These are phyloP conservation scores for Myocastor coypus DNA, from an alignment of 2,113 vertebrate species.

Conservation along the genomic window DNA sequence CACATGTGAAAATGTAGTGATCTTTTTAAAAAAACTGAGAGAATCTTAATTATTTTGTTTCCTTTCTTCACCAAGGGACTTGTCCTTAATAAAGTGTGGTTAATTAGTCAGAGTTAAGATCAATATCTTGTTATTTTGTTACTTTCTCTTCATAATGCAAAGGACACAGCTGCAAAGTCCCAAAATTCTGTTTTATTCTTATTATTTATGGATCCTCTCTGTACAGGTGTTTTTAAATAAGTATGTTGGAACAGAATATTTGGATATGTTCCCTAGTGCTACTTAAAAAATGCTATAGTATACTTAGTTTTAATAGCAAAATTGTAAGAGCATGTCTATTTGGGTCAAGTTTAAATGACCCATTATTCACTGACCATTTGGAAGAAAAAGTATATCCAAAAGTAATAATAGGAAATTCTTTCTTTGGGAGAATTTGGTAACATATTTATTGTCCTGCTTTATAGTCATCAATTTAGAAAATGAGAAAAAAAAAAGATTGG, in stretches of 20 bases:
- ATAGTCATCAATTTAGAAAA: slow-evolving; percentile 1
- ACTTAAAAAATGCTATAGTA: slow-evolving; percentile 27
- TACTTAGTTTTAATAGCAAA: slow-evolving; percentile 55
- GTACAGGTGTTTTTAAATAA: background rate
- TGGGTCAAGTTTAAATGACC: slow-evolving; percentile 13
- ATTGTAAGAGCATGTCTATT: background rate
- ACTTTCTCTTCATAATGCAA: slow-evolving; percentile 28
- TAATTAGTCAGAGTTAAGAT: slow-evolving; percentile 63
- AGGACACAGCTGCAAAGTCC: background rate
- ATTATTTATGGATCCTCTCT: slow-evolving; percentile 29
- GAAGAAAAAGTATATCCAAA: slow-evolving; percentile 7
- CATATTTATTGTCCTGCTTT: slow-evolving; percentile 20
- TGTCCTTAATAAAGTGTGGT: background rate
- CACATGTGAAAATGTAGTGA: background rate
- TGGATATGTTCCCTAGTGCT: background rate
- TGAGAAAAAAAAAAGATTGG: background rate
- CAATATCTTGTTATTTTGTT: slow-evolving; percentile 49
- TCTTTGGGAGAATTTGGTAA: slow-evolving; percentile 3
- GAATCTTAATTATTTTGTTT: slow-evolving; percentile 42
- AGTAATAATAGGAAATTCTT: slow-evolving; percentile 9
- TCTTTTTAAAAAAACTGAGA: slow-evolving; percentile 3
- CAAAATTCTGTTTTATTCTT: slow-evolving; percentile 49
- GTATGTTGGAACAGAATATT: slow-evolving; percentile 47
- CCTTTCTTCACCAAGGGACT: slow-evolving; percentile 27
- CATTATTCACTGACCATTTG: slow-evolving; percentile 1